phyloP scores from a whole-genome alignment of 92 coral and sea anemone genomes.

The Porites rus region DNA sequence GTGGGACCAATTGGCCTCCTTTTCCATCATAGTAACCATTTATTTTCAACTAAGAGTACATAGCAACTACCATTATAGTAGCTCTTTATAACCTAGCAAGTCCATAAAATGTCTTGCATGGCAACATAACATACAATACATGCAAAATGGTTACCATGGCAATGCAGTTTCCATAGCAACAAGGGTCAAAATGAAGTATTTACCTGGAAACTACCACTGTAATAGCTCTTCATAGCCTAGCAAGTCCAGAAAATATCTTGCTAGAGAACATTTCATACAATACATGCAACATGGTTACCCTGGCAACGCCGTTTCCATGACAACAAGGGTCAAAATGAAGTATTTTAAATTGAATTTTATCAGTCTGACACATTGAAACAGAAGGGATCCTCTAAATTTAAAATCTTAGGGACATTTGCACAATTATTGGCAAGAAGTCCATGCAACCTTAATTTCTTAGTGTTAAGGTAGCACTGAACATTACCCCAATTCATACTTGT shows the following conservation, averaged over 20 bases:
- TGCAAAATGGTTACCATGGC: not conserved
- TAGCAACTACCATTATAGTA: not conserved
- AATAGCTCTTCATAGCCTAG: not conserved
- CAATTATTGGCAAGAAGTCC: conserved; percentile 6
- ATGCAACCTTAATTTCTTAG: conserved; percentile 37
- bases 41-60: no score
- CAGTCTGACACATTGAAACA: not conserved
- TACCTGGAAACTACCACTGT: not conserved
- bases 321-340: not conserved
- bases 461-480: conserved; percentile 38
- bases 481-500: conserved; percentile 18
- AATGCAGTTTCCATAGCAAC: not conserved
- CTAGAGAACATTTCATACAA: not conserved
- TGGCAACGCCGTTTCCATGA: not conserved
- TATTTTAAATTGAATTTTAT: not conserved
- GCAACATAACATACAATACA: not conserved
- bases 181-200: not conserved
- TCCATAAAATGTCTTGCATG: not conserved
- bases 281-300: not conserved
- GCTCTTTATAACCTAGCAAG: conserved; percentile 2
- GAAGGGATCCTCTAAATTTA: not conserved
- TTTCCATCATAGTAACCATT: no score
- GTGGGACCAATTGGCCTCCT: not conserved
- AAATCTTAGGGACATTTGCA: not conserved
- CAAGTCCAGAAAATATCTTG: not conserved